A percentile compares a stretch with the other conserved stretches of the same genome.
Evolutionary conservation across 1,140 invertebrate species (phyloP).

Genomic region (Plutomurus gul): DNA sequence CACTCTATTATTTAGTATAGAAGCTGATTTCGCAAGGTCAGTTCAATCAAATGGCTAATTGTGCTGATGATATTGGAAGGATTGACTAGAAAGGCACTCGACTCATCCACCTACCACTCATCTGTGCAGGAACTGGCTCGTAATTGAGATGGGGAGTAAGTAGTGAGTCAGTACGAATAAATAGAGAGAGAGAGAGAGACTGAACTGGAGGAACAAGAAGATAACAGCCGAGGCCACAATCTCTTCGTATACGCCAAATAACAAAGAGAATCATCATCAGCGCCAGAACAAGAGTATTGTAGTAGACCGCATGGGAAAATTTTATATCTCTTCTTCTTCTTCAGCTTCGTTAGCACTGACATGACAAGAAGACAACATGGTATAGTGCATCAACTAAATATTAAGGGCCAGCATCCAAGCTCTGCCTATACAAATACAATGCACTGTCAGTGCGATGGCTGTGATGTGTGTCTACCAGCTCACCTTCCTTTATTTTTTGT

Average conservation of each 20-base stretch:
- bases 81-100: too few species aligned
- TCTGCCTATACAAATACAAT: neutral
- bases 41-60: conserved; percentile 14
- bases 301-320: conserved; percentile 16
- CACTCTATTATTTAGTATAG: too few species aligned
- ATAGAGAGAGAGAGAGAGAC: conserved; percentile 30
- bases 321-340: neutral
- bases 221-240: too few species aligned
- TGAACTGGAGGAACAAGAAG: neutral
- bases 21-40: conserved; percentile 26
- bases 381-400: neutral
- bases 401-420: neutral
- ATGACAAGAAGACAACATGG: neutral
- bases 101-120: too few species aligned
- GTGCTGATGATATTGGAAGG: conserved; percentile 13
- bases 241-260: too few species aligned
- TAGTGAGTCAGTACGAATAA: too few species aligned
- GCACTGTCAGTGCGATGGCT: neutral
- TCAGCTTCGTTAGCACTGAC: conserved; percentile 4
- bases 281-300: too few species aligned
- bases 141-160: too few species aligned
- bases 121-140: too few species aligned
- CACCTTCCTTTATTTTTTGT: neutral
- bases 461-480: neutral
- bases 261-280: too few species aligned